These are phyloP conservation scores for Dascillus cervinus DNA, from an alignment of 2,888 invertebrate genomes.

Conservation along the genomic window DNA sequence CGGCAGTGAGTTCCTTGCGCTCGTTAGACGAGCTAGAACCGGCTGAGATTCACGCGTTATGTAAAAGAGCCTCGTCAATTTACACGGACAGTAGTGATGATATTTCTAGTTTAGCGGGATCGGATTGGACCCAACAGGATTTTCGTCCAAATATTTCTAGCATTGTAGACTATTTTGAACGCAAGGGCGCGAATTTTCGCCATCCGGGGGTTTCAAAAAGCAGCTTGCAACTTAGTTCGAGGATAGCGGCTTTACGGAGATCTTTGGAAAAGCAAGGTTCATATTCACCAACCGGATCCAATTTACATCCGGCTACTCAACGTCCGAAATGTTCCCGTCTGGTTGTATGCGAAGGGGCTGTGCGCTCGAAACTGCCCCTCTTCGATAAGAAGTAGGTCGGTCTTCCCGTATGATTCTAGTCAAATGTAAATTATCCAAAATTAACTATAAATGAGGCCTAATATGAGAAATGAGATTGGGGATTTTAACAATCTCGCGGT, in stretches of 20 bases:
- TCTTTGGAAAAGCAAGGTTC: slow-evolving; percentile 32
- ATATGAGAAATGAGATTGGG: not conserved
- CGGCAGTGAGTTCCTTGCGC: slow-evolving; percentile 50
- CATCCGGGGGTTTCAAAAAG: slow-evolving; percentile 42
- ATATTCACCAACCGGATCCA: slow-evolving; percentile 13
- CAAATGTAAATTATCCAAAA: slow-evolving; percentile 10
- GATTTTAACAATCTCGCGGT: slow-evolving; percentile 2
- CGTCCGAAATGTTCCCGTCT: slow-evolving; percentile 53
- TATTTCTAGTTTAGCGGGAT: slow-evolving; percentile 71
- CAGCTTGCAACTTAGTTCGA: slow-evolving; percentile 34
- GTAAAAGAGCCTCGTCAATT: slow-evolving; percentile 68
- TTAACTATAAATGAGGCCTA: slow-evolving; percentile 14
- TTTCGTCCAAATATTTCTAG: slow-evolving; percentile 64
- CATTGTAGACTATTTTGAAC: slow-evolving; percentile 84
- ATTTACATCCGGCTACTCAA: slow-evolving; percentile 22
- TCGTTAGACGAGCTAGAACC: slow-evolving; percentile 54
- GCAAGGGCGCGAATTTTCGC: slow-evolving; percentile 57
- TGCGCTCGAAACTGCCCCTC: slow-evolving; percentile 74
- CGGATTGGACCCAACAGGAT: slow-evolving; percentile 62
- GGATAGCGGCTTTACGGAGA: slow-evolving; percentile 35
- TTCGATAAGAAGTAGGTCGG: slow-evolving; percentile 63
- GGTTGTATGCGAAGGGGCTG: slow-evolving; percentile 79
- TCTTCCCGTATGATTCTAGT: slow-evolving; percentile 16
- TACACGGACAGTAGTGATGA: slow-evolving; percentile 85
- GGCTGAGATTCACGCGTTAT: slow-evolving; percentile 49